phyloP scores from a whole-genome alignment of 1,140 invertebrate genomes.

The Rhyzopertha dominica region DNA sequence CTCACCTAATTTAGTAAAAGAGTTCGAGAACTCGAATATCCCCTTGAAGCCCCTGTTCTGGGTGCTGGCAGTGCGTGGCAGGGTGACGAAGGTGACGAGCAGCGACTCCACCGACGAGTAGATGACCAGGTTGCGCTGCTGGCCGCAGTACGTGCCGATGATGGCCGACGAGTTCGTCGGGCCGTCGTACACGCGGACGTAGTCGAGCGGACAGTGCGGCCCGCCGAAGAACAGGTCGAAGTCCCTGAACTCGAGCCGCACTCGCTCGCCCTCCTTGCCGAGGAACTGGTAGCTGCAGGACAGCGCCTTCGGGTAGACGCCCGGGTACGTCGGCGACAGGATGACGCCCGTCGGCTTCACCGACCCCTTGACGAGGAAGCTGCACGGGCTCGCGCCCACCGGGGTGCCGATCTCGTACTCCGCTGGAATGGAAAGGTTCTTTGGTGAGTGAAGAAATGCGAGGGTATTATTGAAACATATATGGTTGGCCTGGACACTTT shows the following conservation, averaged over 20 bases:
- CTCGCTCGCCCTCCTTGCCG: constrained; percentile 83
- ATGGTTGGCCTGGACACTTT: no score
- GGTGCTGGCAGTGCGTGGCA: constrained; percentile 81
- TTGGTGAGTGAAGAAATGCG: no score
- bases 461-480: no score
- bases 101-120: constrained; percentile 89
- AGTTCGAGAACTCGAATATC: constrained; percentile 93
- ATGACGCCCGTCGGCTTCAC: constrained; percentile 78
- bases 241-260: constrained; percentile 94
- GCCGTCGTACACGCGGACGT: constrained; percentile 95
- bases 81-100: constrained; percentile 84
- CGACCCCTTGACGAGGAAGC: constrained; percentile 72
- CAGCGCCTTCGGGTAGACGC: constrained; percentile 95
- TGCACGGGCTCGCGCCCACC: constrained; percentile 70
- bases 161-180: constrained; percentile 75
- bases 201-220: constrained; percentile 98
- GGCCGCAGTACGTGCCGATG: constrained; percentile 97
- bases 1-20: constrained; percentile 91
- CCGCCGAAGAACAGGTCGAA: constrained; percentile 99
- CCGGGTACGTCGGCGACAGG: constrained; percentile 96
- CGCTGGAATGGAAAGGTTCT: constrained; percentile 55
- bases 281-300: constrained; percentile 90
- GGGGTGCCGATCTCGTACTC: constrained; percentile 89
- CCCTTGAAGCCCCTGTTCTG: constrained; percentile 94
- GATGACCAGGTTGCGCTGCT: constrained; percentile 90